Evolutionary conservation across 2,113 vertebrate species (phyloP).

Genomic region (Dipodomys spectabilis): DNA sequence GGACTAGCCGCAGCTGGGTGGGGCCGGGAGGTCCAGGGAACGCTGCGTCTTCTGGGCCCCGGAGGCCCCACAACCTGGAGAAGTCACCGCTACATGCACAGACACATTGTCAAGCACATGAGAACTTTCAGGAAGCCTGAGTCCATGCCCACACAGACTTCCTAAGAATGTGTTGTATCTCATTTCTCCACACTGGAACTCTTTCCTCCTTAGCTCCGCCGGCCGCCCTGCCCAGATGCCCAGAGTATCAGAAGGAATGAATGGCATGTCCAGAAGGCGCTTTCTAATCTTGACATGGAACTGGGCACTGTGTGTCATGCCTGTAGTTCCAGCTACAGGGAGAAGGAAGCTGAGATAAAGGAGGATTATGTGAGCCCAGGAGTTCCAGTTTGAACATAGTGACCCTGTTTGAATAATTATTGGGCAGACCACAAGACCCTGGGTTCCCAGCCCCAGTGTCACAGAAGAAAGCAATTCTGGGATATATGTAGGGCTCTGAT

Average conservation of each 20-base stretch:
- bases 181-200: neutral
- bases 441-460: no score
- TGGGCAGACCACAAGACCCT: no score
- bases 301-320: neutral
- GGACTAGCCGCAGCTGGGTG: no score
- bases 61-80: neutral
- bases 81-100: neutral
- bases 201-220: neutral
- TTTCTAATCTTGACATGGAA: neutral
- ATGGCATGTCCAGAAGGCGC: neutral
- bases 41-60: neutral
- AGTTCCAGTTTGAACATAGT: no score
- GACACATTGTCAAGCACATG: neutral
- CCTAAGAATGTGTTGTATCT: neutral
- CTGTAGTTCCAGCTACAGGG: neutral
- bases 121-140: neutral
- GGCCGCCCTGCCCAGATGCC: neutral
- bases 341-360: no score
- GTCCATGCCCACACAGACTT: neutral
- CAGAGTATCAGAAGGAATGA: neutral
- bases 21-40: no score
- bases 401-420: no score
- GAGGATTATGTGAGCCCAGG: no score
- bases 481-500: neutral
- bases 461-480: no score